Evolutionary conservation across 2,113 vertebrate species (phyloP), one percentile per base, ranked within the genome.

Genomic region (Trichomycterus rosablanca): DNA sequence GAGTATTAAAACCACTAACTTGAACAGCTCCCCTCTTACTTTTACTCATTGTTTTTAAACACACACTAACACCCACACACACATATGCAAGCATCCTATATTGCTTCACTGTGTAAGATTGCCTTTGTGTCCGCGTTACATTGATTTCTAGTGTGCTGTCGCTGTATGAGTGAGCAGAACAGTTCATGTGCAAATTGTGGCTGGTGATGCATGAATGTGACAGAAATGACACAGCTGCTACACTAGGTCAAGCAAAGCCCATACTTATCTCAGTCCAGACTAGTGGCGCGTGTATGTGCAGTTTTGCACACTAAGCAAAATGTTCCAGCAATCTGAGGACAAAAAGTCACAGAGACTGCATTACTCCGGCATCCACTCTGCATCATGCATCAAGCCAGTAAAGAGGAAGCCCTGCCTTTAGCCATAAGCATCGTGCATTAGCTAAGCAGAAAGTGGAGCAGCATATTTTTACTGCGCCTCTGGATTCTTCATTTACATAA

Each of bases 401-500:
- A 12, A 28, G 50, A 51, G 14, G 10, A 66, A 49, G 45, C 63
- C 34, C 40, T 15, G 16, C 26, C 9, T 18, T 58, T 59, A 45
- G 32, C 23, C 14, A 15, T 30, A 49, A 59, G 30, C 2, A 46
- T 54, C 54, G 46, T 14, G 52, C 34, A 20, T 23, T 49, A 22
- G 16, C 51, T 65, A 57, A 53, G 40, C 23, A 48, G 16, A 39
- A 39, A 45, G 50, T 28, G 44, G 3, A 46, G 30, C 32, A 54
- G 40, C 37, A 46, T 40, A 39, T 26, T 19, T 34, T 45, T 39
- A 55, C 37, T 60, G 45, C 45, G 39, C 63, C 26, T 26, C 26
- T 42, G 63, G 45, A 26, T 48, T 57, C 59, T 35, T 30, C 44
- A 61, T 71, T 61, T 61, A 12, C 58, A 66, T 57, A 66, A 39